These are phyloP conservation scores for Drosophila ustulata DNA, from an alignment of 2,888 invertebrate species.

Conservation along the genomic window DNA sequence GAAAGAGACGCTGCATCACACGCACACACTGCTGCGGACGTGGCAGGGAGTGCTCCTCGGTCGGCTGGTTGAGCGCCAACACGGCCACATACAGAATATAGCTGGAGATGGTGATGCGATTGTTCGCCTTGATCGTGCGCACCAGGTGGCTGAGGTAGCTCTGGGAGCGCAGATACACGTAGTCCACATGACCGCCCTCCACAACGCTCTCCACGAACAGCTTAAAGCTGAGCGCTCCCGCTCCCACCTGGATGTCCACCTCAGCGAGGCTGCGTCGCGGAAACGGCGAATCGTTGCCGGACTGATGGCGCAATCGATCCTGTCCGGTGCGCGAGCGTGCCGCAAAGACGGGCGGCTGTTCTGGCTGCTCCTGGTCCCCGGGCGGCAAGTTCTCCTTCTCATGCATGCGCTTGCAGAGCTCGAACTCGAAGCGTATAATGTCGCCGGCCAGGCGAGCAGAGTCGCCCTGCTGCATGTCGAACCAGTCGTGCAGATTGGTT, in stretches of 20 bases:
- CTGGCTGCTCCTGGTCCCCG: conserved; percentile 1
- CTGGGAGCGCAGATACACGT: conserved; percentile 73
- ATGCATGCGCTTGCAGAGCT: conserved; percentile 76
- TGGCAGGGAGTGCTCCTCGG: conserved; percentile 41
- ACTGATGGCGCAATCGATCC: conserved; percentile 58
- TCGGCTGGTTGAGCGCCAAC: conserved; percentile 52
- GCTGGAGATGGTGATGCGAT: conserved; percentile 70
- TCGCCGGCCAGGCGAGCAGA: conserved; percentile 73
- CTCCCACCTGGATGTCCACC: conserved; percentile 58
- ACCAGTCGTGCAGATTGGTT: conserved; percentile 77
- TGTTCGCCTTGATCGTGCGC: conserved; percentile 51
- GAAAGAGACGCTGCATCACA: conserved; percentile 73
- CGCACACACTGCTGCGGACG: conserved; percentile 68
- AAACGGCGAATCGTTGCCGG: conserved; percentile 31
- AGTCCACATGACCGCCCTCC: conserved; percentile 38
- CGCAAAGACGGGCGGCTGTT: not conserved
- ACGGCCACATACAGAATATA: conserved; percentile 81
- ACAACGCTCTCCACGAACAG: conserved; percentile 73
- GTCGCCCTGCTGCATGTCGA: conserved; percentile 64
- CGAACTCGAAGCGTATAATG: conserved; percentile 80
- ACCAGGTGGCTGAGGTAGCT: conserved; percentile 73
- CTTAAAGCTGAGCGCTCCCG: conserved; percentile 74
- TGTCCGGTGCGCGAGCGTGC: conserved; percentile 58
- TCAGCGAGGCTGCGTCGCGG: conserved; percentile 54
- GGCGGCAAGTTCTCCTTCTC: conserved; percentile 47